These are phyloP conservation scores for Rhyacophila brunnea DNA, from an alignment of 1,140 invertebrate species.

Conservation along the genomic window DNA sequence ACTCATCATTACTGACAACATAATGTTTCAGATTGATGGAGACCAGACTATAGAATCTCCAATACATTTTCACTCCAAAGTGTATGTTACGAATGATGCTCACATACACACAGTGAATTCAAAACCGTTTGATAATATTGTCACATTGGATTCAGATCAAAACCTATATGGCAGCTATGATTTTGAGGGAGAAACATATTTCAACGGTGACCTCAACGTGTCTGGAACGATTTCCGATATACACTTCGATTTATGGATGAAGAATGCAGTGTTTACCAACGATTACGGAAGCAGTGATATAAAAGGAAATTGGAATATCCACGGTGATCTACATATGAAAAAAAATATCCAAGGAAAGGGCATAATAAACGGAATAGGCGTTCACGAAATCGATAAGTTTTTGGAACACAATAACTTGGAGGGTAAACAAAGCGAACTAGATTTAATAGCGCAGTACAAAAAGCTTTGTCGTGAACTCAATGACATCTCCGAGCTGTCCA, in stretches of 20 bases:
- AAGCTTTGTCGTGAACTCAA: constrained; percentile 11
- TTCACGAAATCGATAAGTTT: constrained; percentile 14
- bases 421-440: constrained; percentile 5
- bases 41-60: constrained; percentile 18
- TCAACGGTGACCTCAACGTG: constrained; percentile 19
- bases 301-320: constrained; percentile 18
- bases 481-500: constrained; percentile 5
- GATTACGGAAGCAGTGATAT: constrained; percentile 7
- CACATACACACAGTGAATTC: constrained; percentile 12
- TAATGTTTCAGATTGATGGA: constrained; percentile 7
- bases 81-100: constrained; percentile 18
- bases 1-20: too few relatives aligned
- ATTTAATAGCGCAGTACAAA: constrained; percentile 2
- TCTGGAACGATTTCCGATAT: constrained; percentile 10
- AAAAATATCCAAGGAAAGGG: constrained; percentile 8
- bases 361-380: constrained; percentile 3
- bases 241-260: constrained; percentile 27
- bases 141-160: constrained; percentile 19
- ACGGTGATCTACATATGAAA: constrained; percentile 14
- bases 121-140: constrained; percentile 10
- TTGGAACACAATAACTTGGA: neutral
- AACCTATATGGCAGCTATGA: constrained; percentile 16
- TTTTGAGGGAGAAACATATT: constrained; percentile 17
- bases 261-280: constrained; percentile 24
- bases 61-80: constrained; percentile 26